These are phyloP conservation scores for Syrmaticus mikado DNA, from an alignment of 2,113 vertebrate species.

Conservation along the genomic window DNA sequence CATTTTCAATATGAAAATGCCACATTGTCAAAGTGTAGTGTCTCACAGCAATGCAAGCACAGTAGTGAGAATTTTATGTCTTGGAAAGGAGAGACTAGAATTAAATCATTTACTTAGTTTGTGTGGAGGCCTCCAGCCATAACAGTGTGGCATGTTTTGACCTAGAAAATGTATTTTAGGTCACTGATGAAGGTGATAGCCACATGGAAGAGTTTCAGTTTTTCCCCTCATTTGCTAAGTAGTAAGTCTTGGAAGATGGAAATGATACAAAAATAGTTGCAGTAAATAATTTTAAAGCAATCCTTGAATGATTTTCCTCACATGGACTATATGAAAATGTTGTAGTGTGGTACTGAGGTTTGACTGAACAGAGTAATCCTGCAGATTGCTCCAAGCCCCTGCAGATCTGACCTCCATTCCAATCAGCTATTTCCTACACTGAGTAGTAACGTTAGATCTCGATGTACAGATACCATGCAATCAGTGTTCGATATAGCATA, in stretches of 20 bases:
- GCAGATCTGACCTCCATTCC: conserved; percentile 19
- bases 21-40: not conserved
- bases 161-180: conserved; percentile 6
- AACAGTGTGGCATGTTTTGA: conserved; percentile 16
- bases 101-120: conserved; percentile 44
- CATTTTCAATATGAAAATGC: conserved; percentile 10
- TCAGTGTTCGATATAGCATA: not conserved
- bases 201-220: not conserved
- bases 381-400: conserved; percentile 27
- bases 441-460: not conserved
- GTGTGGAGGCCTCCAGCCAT: not conserved
- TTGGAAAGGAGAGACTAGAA: conserved; percentile 23
- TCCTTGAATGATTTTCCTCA: not conserved
- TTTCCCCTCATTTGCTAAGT: not conserved
- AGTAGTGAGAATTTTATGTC: conserved; percentile 48
- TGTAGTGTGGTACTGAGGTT: not conserved
- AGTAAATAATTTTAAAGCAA: not conserved
- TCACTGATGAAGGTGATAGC: not conserved
- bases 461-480: not conserved
- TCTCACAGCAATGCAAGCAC: not conserved
- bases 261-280: not conserved
- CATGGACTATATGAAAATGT: accelerated
- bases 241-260: not conserved
- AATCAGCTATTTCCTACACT: not conserved
- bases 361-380: conserved; percentile 31